A percentile compares a stretch with the other conserved stretches of the same genome.
phyloP scores from a whole-genome alignment of 2,113 vertebrate species.

The Microcebus lehilahytsara region DNA sequence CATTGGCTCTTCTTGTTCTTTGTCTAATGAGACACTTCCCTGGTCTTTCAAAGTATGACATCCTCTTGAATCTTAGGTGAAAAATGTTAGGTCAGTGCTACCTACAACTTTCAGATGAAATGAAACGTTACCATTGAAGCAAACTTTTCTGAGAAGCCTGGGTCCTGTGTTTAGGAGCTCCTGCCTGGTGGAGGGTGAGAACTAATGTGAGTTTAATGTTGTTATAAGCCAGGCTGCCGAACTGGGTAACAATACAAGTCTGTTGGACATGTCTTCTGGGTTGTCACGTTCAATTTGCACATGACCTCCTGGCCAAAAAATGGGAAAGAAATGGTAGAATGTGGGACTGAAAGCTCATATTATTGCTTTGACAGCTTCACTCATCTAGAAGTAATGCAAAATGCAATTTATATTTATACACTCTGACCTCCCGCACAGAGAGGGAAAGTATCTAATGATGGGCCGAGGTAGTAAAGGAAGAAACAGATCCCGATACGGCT shows the following conservation, averaged over 20 bases:
- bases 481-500: conserved; percentile 86
- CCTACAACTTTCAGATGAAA: neutral
- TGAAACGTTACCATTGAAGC: neutral
- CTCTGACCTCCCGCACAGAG: conserved; percentile 91
- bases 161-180: conserved; percentile 53
- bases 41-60: neutral
- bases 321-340: conserved; percentile 96
- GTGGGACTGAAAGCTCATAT: conserved; percentile 96
- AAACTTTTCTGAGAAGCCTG: conserved; percentile 69
- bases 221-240: conserved; percentile 88
- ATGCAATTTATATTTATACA: conserved; percentile 99
- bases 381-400: conserved; percentile 99
- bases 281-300: conserved; percentile 99
- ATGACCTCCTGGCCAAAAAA: conserved; percentile 95
- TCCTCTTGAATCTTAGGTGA: neutral
- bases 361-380: conserved; percentile 99
- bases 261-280: conserved; percentile 95
- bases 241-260: conserved; percentile 91
- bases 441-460: conserved; percentile 91
- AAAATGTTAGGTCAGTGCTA: conserved; percentile 31
- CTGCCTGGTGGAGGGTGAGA: conserved; percentile 70
- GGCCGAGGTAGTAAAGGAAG: conserved; percentile 83
- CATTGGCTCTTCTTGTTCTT: neutral
- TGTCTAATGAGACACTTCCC: neutral
- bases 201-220: conserved; percentile 85